Conservation (phyloP, 2,113 vertebrate species). For the Ranitomeya variabilis region DNA sequence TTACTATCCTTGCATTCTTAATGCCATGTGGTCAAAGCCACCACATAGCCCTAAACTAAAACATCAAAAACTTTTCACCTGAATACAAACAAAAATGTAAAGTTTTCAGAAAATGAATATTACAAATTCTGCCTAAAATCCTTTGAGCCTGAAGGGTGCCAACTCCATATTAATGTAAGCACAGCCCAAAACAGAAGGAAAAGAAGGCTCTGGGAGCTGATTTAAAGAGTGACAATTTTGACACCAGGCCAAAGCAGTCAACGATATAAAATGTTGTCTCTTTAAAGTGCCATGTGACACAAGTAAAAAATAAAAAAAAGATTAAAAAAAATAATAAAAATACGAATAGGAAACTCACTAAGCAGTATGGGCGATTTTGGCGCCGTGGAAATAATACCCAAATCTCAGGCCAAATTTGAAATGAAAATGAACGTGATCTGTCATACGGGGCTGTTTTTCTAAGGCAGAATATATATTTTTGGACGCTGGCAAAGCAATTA, state of each 20-base stretch:
- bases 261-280: conserved; percentile 65
- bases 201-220: conserved; percentile 5
- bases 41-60: no score
- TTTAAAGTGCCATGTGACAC: conserved; percentile 65
- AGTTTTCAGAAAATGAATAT: background rate
- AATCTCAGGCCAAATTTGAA: conserved; percentile 70
- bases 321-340: conserved; percentile 74
- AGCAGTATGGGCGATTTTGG: conserved; percentile 75
- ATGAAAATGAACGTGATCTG: conserved; percentile 69
- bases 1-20: no score
- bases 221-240: conserved; percentile 56
- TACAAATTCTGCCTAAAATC: background rate
- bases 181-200: conserved; percentile 16
- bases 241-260: conserved; percentile 53
- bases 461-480: conserved; percentile 73
- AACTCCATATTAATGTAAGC: conserved; percentile 3
- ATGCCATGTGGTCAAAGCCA: no score
- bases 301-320: conserved; percentile 70
- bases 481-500: conserved; percentile 74
- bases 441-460: conserved; percentile 77
- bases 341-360: conserved; percentile 66
- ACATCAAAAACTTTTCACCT: background rate
- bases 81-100: background rate
- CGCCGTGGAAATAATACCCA: conserved; percentile 76
- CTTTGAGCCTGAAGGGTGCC: background rate